These are phyloP conservation scores for Nymphalis urticae DNA, from an alignment of 2,888 invertebrate genomes.

Conservation along the genomic window DNA sequence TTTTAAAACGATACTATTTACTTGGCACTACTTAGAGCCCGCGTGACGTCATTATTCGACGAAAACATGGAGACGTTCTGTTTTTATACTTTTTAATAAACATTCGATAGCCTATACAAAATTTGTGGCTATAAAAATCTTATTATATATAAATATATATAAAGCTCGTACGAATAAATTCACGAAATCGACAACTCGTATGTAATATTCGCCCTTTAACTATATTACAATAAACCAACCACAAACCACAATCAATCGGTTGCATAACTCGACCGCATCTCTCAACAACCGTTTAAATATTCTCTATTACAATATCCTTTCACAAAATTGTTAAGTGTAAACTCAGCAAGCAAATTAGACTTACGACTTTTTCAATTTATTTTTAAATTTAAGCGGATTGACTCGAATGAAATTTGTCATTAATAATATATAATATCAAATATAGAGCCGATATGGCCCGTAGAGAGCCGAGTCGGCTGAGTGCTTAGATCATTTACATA, in stretches of 20 bases:
- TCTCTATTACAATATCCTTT: conserved; percentile 38
- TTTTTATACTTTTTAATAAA: no score
- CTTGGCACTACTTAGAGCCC: no score
- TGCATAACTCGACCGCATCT: conserved; percentile 36
- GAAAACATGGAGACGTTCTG: no score
- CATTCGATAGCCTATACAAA: no score
- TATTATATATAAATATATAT: no score
- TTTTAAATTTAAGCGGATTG: background rate
- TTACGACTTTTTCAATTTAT: background rate
- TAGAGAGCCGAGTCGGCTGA: no score
- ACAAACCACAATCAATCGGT: conserved; percentile 32
- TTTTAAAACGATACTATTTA: no score
- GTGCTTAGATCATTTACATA: no score
- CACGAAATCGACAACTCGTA: background rate
- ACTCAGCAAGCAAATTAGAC: conserved; percentile 12
- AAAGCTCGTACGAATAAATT: background rate
- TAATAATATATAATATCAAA: background rate
- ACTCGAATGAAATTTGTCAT: background rate
- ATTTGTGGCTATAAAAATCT: no score
- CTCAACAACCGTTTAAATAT: conserved; percentile 38
- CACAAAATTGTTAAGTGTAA: conserved; percentile 28
- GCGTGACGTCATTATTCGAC: no score
- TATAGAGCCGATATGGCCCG: no score
- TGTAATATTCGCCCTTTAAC: conserved; percentile 21
- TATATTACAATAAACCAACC: conserved; percentile 12